Conservation (phyloP, 1,140 invertebrate genomes). For the Aphelenchoides besseyi region DNA sequence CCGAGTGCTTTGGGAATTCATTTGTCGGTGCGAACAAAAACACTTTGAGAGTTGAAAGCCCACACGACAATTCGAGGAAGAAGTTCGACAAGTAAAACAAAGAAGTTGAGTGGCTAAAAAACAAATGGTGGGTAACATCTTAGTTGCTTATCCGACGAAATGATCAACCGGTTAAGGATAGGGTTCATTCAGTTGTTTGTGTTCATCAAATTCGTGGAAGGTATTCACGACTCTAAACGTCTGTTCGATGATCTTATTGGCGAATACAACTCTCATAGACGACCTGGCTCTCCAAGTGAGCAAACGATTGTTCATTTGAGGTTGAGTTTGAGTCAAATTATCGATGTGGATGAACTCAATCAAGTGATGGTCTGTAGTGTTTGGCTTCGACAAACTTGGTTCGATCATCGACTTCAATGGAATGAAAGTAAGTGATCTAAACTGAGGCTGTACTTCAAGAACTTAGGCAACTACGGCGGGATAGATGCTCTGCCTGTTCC, state of each 20-base stretch:
- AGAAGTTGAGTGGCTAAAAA: not conserved
- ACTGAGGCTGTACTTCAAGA: too few species aligned
- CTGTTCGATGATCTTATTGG: slow-evolving; percentile 76
- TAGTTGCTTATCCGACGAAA: not conserved
- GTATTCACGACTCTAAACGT: slow-evolving; percentile 55
- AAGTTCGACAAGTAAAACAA: not conserved
- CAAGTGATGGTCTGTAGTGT: slow-evolving; percentile 70
- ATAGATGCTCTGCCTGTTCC: slow-evolving; percentile 31
- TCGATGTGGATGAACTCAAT: slow-evolving; percentile 79
- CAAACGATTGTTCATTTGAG: slow-evolving; percentile 84
- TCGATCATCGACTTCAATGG: slow-evolving; percentile 93
- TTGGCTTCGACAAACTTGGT: slow-evolving; percentile 78
- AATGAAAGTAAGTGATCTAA: too few species aligned
- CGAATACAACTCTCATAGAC: slow-evolving; percentile 88
- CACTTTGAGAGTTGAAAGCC: not conserved
- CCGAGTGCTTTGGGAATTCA: too few species aligned
- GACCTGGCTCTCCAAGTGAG: slow-evolving; percentile 87
- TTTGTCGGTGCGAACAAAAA: too few species aligned
- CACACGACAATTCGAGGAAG: not conserved
- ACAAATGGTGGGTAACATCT: not conserved
- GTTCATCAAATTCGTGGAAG: not conserved
- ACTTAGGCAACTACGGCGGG: slow-evolving; percentile 64
- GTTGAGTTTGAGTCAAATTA: slow-evolving; percentile 83
- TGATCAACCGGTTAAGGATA: not conserved
- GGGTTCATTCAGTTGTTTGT: not conserved